Evolutionary conservation across 2,888 invertebrate genomes (phyloP).

Genomic region (Chrysolina oricalcia): DNA sequence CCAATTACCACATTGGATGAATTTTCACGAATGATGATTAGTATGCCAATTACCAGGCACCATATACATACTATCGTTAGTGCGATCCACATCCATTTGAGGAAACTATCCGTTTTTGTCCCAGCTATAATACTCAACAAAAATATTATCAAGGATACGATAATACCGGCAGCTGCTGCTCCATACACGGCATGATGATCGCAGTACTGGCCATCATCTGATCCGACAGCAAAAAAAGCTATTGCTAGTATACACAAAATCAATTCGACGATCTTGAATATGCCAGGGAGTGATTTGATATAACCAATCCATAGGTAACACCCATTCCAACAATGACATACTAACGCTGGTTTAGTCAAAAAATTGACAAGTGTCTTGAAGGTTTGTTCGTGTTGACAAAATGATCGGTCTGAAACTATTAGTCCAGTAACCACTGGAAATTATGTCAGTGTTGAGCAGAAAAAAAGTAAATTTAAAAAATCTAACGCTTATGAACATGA

Average conservation of each 20-base stretch:
- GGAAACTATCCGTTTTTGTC: not conserved
- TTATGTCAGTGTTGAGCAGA: too few relatives aligned
- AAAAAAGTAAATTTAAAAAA: too few relatives aligned
- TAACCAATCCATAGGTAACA: slow-evolving; percentile 16
- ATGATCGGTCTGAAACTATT: too few relatives aligned
- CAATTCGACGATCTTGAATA: slow-evolving; percentile 28
- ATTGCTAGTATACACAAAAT: slow-evolving; percentile 19
- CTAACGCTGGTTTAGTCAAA: not conserved
- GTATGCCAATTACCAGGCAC: slow-evolving; percentile 2
- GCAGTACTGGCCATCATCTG: not conserved
- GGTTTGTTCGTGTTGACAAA: too few relatives aligned
- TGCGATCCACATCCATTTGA: slow-evolving; percentile 13
- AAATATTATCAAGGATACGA: not conserved
- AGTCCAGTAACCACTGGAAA: too few relatives aligned
- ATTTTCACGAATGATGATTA: not conserved
- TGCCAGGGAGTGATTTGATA: slow-evolving; percentile 2
- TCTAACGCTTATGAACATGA: too few relatives aligned
- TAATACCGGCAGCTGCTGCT: not conserved
- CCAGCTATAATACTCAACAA: not conserved
- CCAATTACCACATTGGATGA: not conserved
- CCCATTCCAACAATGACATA: not conserved
- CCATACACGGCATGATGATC: not conserved
- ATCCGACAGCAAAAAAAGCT: not conserved
- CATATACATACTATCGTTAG: not conserved
- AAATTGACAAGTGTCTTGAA: too few relatives aligned